Base-by-base conservation (phyloP, 2,888 invertebrate genomes). In the Hydroisotoma schaefferi region DNA sequence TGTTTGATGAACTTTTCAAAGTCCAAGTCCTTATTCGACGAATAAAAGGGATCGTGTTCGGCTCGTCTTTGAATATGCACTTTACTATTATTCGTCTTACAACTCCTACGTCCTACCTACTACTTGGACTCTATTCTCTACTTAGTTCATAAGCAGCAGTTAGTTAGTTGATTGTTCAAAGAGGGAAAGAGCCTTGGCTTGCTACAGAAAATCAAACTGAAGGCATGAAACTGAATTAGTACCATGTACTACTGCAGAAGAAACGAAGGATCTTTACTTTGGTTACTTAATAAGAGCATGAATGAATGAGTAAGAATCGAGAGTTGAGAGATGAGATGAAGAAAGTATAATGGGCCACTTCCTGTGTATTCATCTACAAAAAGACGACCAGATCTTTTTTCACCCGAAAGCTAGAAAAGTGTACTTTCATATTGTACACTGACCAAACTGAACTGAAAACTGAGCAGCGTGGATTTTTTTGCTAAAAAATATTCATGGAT, bases 281-380 rank as follows among this genome's bases (percentile, higher is more conserved):
- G n/a, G n/a, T n/a, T n/a, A n/a, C n/a, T n/a, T n/a, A 27, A 49
- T 26, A 49, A 49, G 23, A 27, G 28, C 25, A 20, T 49, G 51
- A 52, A 52, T 52, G 51, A 52, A 52, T 46, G 46, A 46, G n/a
- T 33, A 20, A 8, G 46, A 22, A 20, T 46, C 23, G 46, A 18
- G 46, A 6, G 25, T 46, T 33, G 33, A 44, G 47, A 28, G 28
- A n/a, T 20, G 33, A 43, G 38, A 57, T 51, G 49, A 52, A n/a
- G 28, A 40, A 48, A 27, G 37, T 44, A 61, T 67, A 67, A 67
- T 67, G 53, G 63, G 51, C 67, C 61, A 67, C 61, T 63, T 66
- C 65, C 65, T 65, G 65, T 65, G 60, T 57, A 62, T 62, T 65
- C 61, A 65, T 53, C 57, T 55, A 63, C 40, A 56, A 49, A 61